Evolutionary conservation across 2,113 vertebrate genomes (phyloP).

Genomic region (Odobenus rosmarus): DNA sequence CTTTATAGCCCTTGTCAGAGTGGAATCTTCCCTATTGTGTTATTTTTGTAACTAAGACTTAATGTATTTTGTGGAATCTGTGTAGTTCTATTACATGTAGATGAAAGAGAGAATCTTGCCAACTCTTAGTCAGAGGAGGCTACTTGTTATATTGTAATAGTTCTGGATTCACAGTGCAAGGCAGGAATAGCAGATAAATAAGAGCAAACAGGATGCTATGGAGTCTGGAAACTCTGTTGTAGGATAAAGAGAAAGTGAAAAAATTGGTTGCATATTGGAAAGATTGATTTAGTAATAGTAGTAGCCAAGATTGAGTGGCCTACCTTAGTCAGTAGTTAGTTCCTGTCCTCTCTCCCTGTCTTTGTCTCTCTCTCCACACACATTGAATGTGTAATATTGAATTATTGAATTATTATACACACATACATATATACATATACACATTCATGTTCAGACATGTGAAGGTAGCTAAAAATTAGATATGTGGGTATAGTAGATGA

Average conservation of each 20-base stretch:
- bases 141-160: neutral
- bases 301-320: neutral
- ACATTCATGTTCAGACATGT: neutral
- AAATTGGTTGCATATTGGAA: neutral
- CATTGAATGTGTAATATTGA: too few species aligned
- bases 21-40: neutral
- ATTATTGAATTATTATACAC: too few species aligned
- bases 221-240: neutral
- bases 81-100: neutral
- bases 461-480: neutral
- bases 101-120: neutral
- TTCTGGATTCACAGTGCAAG: neutral
- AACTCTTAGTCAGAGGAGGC: neutral
- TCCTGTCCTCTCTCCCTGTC: neutral
- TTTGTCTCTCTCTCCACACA: neutral
- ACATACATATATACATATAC: fast-evolving
- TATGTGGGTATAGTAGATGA: neutral
- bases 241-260: neutral
- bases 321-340: neutral
- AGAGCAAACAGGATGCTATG: neutral
- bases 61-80: neutral
- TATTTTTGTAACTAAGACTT: neutral
- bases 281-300: neutral
- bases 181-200: neutral
- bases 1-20: neutral